Conservation (phyloP, 2,797 vertebrate genomes). For the Rhynchonycteris naso region DNA sequence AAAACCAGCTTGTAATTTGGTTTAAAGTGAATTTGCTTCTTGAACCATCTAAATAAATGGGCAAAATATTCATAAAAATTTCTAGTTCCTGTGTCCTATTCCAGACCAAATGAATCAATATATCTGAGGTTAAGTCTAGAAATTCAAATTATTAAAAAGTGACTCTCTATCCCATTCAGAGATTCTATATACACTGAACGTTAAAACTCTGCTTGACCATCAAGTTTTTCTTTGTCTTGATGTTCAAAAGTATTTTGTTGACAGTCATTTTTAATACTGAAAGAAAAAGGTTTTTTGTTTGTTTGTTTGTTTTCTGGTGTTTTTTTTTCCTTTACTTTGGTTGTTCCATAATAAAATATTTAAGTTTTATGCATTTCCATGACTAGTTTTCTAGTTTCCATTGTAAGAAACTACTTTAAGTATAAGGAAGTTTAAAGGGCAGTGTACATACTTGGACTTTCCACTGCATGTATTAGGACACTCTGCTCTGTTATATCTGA, state of each 20-base stretch:
- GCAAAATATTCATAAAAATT: background rate
- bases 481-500: background rate
- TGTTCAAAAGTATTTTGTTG: constrained; percentile 31
- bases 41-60: background rate
- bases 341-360: constrained; percentile 16
- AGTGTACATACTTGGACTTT: background rate
- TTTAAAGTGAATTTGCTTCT: background rate
- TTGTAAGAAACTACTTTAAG: background rate
- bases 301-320: too few relatives aligned
- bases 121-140: background rate
- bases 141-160: background rate
- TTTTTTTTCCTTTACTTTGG: background rate
- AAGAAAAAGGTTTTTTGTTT: fast-evolving
- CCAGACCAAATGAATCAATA: background rate
- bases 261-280: background rate
- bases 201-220: background rate
- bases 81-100: background rate
- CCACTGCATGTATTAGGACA: background rate
- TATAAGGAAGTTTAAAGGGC: background rate
- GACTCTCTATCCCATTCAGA: background rate
- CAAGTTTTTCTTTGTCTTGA: background rate
- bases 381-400: background rate
- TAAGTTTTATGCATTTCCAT: background rate
- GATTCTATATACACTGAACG: background rate
- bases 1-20: background rate